Conservation (phyloP, 2,113 vertebrate genomes). For the Lamprotornis superbus region DNA sequence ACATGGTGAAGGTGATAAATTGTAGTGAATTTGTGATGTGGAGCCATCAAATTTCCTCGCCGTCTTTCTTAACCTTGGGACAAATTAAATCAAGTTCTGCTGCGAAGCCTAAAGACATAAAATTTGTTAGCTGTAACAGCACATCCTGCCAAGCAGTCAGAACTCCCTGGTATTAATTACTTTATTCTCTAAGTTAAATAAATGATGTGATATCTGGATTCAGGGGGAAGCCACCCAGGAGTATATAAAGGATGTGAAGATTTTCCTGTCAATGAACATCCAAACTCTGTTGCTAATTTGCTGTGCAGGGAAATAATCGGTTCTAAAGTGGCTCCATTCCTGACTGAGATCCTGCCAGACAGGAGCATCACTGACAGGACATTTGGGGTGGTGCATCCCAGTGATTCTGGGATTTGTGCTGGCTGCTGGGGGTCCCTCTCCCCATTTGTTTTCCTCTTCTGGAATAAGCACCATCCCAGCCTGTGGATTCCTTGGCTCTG, state of each 20-base stretch:
- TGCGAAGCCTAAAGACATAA: constrained; percentile 65
- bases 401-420: neutral
- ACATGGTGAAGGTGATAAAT: constrained; percentile 40
- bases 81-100: constrained; percentile 75
- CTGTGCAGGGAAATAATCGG: neutral
- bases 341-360: neutral
- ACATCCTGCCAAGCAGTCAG: constrained; percentile 65
- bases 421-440: neutral
- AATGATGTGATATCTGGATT: constrained; percentile 71
- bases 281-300: constrained; percentile 32
- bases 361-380: neutral
- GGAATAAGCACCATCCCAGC: neutral
- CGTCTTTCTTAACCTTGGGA: constrained; percentile 74
- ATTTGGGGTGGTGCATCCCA: neutral
- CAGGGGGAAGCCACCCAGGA: constrained; percentile 56
- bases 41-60: constrained; percentile 45
- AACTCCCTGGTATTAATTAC: constrained; percentile 71
- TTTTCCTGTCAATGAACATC: constrained; percentile 25
- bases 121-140: constrained; percentile 68
- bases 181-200: constrained; percentile 75
- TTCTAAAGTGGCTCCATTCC: neutral
- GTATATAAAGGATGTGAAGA: neutral
- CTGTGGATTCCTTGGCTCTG: neutral
- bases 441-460: neutral
- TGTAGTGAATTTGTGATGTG: constrained; percentile 20